Base-by-base conservation (phyloP, 1,140 invertebrate genomes). In the Bombus balteatus region DNA sequence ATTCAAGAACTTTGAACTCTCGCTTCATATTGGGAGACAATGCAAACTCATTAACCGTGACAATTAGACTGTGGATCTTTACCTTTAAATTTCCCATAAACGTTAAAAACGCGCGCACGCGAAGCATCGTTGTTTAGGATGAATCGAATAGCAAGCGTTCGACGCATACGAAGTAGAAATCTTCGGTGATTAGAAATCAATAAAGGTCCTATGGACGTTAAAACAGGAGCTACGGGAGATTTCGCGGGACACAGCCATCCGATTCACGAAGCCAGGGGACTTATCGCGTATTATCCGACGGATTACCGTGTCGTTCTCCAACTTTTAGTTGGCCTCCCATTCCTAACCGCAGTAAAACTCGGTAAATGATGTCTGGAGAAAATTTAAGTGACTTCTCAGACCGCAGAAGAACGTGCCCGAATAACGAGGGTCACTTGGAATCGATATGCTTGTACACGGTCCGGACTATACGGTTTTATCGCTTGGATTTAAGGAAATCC, bases 231-330 rank as follows among this genome's bases (percentile, higher is more conserved):
- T 75, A 75, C 57, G 32, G 10, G n/a, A 62, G 72, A 76, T 66
- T 83, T 65, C 41, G 39, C 22, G 47, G 47, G 25, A 70, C n/a
- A 62, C 72, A 84, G 71, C 70, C 73, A 34, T 65, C n/a, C 39
- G 22, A 28, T 75, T 77, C 72, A 77, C 47, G 47, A 53, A 53
- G n/a, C 73, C 70, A 22, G 62, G 37, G 84, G 86, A 92, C 90
- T 92, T 92, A 92, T 90, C 87, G 88, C 83, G 88, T 88, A 89
- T 92, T 92, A 92, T 89, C 85, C 85, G 47, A 81, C 37, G 88
- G 90, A 92, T 92, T 90, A 92, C 88, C 68, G 59, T 84, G 87
- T 37, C 74, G 81, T 77, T 89, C 73, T 90, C 72, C 22, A 92
- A 91, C 89, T 91, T 92, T 92, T 92, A 89, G 83, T 88, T 86